A percentile compares a stretch with the other conserved stretches of the same genome.
phyloP scores from a whole-genome alignment of 2,113 vertebrate genomes.

The Gracilinanus agilis region DNA sequence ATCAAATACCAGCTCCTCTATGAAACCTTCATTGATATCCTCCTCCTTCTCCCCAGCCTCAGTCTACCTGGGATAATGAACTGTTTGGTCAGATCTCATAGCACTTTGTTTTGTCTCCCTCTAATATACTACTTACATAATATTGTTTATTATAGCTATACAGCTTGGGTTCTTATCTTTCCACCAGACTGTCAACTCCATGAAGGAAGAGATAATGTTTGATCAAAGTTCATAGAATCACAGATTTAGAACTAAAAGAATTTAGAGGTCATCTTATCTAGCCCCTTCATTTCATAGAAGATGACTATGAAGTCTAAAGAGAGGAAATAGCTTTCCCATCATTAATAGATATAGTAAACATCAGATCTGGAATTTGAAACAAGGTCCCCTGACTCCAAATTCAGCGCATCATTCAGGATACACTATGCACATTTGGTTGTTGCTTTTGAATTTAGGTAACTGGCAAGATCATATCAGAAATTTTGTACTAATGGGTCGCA shows the following conservation, averaged over 20 bases:
- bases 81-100: background rate
- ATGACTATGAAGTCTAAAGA: background rate
- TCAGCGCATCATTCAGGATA: background rate
- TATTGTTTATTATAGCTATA: background rate
- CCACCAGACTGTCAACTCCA: background rate
- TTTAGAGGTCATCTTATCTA: background rate
- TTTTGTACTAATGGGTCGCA: background rate
- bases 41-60: background rate
- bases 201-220: background rate
- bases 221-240: background rate
- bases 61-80: background rate
- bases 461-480: background rate
- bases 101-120: background rate
- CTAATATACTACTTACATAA: background rate
- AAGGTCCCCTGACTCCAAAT: background rate
- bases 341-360: background rate
- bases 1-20: background rate
- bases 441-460: background rate
- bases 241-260: background rate
- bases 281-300: background rate
- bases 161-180: background rate
- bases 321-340: background rate
- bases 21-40: background rate
- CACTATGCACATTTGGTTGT: background rate
- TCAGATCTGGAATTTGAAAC: background rate